These are phyloP conservation scores for Nudaria mundana DNA, from an alignment of 2,888 invertebrate genomes.

Conservation along the genomic window DNA sequence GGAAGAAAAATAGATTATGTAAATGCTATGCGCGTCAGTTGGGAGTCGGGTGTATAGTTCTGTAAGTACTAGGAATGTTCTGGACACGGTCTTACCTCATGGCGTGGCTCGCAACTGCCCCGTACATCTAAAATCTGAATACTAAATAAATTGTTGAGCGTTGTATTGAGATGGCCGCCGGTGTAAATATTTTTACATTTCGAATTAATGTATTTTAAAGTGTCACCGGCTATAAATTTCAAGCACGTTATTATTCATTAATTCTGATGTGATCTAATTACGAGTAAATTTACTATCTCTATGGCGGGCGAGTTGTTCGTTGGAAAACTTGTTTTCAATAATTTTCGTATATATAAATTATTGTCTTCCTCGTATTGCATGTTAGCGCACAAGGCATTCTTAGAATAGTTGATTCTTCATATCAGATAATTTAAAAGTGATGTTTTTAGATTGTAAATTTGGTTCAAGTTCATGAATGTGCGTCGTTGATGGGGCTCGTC, in stretches of 20 bases:
- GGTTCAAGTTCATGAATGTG: conserved; percentile 47
- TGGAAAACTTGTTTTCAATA: conserved; percentile 62
- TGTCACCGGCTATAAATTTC: conserved; percentile 64
- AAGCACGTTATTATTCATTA: conserved; percentile 64
- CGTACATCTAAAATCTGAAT: conserved; percentile 7
- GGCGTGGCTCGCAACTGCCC: conserved; percentile 1
- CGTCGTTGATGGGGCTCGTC: conserved; percentile 31
- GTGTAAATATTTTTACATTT: conserved; percentile 75
- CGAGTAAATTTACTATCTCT: conserved; percentile 50
- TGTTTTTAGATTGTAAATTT: conserved; percentile 45
- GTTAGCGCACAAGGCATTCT: conserved; percentile 70
- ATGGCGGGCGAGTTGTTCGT: conserved; percentile 48
- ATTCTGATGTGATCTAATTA: conserved; percentile 62
- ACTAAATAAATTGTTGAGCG: conserved; percentile 19
- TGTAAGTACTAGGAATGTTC: conserved; percentile 7
- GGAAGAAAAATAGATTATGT: conserved; percentile 16
- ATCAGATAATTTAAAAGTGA: conserved; percentile 65
- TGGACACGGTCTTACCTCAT: not conserved
- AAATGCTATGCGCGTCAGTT: conserved; percentile 16
- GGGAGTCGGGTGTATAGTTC: conserved; percentile 2
- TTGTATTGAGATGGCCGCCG: conserved; percentile 27
- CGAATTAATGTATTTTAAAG: conserved; percentile 64
- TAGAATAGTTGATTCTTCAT: conserved; percentile 69
- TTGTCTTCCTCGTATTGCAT: conserved; percentile 73
- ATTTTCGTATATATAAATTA: conserved; percentile 45